Conservation (phyloP, 2,113 vertebrate species). For the Osmerus mordax region DNA sequence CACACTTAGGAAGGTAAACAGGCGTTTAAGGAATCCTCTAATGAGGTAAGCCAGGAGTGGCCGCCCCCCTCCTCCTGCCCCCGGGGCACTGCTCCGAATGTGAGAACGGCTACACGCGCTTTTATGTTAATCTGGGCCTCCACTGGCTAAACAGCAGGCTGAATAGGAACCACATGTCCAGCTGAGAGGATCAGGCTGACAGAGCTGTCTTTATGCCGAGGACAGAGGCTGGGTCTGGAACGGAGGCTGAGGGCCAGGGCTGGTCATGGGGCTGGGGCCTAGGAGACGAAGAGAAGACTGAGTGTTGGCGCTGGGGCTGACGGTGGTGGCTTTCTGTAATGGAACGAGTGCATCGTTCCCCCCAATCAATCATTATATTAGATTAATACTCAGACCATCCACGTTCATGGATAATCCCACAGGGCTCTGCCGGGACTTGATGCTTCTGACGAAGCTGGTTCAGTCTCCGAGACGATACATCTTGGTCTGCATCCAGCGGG, state of each 20-base stretch:
- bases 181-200: slow-evolving; percentile 51
- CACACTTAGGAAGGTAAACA: slow-evolving; percentile 74
- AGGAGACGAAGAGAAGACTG: too few species aligned
- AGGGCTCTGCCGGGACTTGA: slow-evolving; percentile 16
- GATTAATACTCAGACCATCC: slow-evolving; percentile 27
- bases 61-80: slow-evolving; percentile 51
- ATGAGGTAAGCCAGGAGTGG: slow-evolving; percentile 67
- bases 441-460: slow-evolving; percentile 23
- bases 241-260: too few species aligned
- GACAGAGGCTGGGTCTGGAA: slow-evolving; percentile 26
- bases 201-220: slow-evolving; percentile 67
- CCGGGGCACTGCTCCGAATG: slow-evolving; percentile 61
- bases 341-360: slow-evolving; percentile 24
- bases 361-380: slow-evolving; percentile 29
- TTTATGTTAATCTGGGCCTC: slow-evolving; percentile 75
- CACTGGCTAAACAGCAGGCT: slow-evolving; percentile 49
- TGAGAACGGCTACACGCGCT: slow-evolving; percentile 69
- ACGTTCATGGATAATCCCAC: slow-evolving; percentile 31
- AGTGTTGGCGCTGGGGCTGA: not conserved
- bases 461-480: slow-evolving; percentile 23
- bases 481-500: slow-evolving; percentile 29
- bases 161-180: slow-evolving; percentile 80
- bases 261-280: too few species aligned
- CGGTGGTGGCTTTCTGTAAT: slow-evolving; percentile 23
- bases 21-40: slow-evolving; percentile 70